A percentile compares a stretch with the other conserved stretches of the same genome.
These are phyloP conservation scores for Diabrotica virgifera DNA, from an alignment of 1,140 invertebrate genomes.

Conservation along the genomic window DNA sequence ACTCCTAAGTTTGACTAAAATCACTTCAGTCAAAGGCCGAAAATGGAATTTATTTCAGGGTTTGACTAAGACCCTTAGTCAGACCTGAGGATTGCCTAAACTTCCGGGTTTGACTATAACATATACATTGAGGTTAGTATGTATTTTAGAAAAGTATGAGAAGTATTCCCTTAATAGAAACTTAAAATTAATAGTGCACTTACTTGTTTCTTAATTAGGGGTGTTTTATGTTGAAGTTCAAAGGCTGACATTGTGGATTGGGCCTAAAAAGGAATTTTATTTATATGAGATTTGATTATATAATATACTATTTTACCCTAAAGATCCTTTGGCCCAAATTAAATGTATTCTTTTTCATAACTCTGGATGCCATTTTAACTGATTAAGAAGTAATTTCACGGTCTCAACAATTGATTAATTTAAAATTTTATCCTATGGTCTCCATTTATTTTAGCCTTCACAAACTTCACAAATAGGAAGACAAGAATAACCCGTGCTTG, in stretches of 20 bases:
- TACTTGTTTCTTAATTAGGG: slow-evolving; percentile 57
- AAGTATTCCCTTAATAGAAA: neutral
- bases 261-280: slow-evolving; percentile 29
- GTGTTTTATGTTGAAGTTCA: slow-evolving; percentile 68
- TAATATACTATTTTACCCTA: slow-evolving; percentile 27
- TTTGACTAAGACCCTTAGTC: too few relatives aligned
- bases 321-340: slow-evolving; percentile 19
- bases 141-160: neutral
- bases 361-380: slow-evolving; percentile 25
- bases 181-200: slow-evolving; percentile 12
- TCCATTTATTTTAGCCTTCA: too few relatives aligned
- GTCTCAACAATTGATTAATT: too few relatives aligned
- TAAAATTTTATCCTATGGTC: too few relatives aligned
- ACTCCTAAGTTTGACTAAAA: too few relatives aligned
- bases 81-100: too few relatives aligned
- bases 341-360: slow-evolving; percentile 24
- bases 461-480: too few relatives aligned
- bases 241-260: slow-evolving; percentile 57
- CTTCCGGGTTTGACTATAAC: too few relatives aligned
- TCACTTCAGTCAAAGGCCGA: too few relatives aligned
- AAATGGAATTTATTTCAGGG: too few relatives aligned
- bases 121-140: neutral
- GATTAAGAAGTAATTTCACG: neutral
- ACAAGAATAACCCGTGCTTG: too few relatives aligned
- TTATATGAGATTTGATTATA: slow-evolving; percentile 6